Percentiles rank a stretch among this genome's conserved stretches.
Evolutionary conservation across 2,888 invertebrate genomes (phyloP).

Genomic region (Crocallis elinguaria): DNA sequence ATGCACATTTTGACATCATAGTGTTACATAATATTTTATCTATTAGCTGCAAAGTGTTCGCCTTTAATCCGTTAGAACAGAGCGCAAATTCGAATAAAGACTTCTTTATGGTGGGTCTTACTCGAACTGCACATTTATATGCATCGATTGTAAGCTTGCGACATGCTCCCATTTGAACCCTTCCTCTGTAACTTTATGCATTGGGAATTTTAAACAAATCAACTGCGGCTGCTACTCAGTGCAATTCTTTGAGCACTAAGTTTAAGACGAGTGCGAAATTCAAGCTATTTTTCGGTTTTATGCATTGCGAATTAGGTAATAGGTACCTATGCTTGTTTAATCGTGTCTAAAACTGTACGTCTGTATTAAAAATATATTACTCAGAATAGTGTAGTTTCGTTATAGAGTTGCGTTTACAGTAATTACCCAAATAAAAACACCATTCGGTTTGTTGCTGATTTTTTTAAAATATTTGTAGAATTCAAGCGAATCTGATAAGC

Average conservation of each 20-base stretch:
- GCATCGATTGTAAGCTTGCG: constrained; percentile 48
- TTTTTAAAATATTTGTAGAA: no score
- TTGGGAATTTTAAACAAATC: constrained; percentile 32
- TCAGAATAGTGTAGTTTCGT: no score
- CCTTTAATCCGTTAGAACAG: constrained; percentile 6
- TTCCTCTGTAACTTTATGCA: constrained; percentile 31
- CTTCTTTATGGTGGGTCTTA: neutral
- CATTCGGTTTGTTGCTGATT: no score
- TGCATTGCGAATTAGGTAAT: no score
- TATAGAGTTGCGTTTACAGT: no score
- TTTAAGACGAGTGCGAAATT: no score
- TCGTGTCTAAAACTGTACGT: no score
- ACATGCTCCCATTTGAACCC: constrained; percentile 45
- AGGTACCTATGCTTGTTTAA: no score
- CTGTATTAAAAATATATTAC: no score
- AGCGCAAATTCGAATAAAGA: constrained; percentile 4
- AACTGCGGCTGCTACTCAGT: neutral
- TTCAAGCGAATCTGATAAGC: neutral
- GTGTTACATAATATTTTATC: constrained; percentile 9
- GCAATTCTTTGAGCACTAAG: no score
- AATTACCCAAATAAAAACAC: no score
- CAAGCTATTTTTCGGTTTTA: no score
- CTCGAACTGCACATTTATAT: constrained; percentile 45
- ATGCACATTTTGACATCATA: constrained; percentile 9
- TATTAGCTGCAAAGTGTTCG: neutral